Conservation (phyloP, 2,797 vertebrate genomes). For the Dryobates pubescens region DNA sequence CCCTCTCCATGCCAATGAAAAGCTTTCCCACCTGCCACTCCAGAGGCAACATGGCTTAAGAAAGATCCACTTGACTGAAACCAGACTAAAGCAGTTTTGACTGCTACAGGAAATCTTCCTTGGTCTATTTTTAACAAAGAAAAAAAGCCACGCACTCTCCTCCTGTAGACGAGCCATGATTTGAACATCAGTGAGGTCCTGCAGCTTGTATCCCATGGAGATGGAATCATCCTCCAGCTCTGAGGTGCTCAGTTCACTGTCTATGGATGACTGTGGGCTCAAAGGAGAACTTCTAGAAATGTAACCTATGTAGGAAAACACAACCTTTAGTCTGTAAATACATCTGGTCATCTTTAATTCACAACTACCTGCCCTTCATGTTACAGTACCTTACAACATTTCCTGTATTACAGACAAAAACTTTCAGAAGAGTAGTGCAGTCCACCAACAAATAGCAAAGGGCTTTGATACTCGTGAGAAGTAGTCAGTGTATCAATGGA, state of each 20-base stretch:
- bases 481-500: neutral
- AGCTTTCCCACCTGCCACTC: neutral
- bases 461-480: neutral
- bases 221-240: constrained; percentile 93
- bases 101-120: neutral
- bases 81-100: neutral
- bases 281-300: constrained; percentile 85
- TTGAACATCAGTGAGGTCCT: constrained; percentile 98
- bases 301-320: constrained; percentile 77
- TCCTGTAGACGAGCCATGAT: constrained; percentile 99
- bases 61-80: neutral
- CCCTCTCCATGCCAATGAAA: neutral
- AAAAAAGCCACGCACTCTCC: constrained; percentile 90
- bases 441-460: neutral
- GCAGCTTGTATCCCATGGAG: constrained; percentile 97
- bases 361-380: neutral
- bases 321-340: neutral
- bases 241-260: constrained; percentile 91
- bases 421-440: neutral
- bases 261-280: constrained; percentile 94
- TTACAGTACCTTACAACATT: neutral
- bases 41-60: fast-evolving
- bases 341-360: neutral
- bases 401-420: neutral
- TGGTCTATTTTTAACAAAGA: neutral